phyloP scores from a whole-genome alignment of 2,113 vertebrate genomes.

The Lonchura striata region DNA sequence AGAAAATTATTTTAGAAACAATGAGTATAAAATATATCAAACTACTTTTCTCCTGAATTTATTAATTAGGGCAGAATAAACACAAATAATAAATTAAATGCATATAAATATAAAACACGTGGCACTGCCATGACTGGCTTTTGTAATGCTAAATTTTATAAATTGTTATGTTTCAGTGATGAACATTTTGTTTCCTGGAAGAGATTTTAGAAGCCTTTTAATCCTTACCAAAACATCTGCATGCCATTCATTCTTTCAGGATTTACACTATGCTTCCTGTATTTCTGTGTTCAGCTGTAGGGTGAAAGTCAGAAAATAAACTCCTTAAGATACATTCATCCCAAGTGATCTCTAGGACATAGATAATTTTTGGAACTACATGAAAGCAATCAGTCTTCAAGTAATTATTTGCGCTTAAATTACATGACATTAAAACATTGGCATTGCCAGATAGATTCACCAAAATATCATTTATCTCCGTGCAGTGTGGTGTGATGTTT shows the following conservation, averaged over 20 bases:
- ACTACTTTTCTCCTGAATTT: background rate
- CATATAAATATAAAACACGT: background rate
- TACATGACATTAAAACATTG: background rate
- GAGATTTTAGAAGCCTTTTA: background rate
- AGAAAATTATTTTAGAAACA: background rate
- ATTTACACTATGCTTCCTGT: background rate
- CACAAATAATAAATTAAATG: background rate
- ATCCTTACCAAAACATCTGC: background rate
- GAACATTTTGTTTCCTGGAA: background rate
- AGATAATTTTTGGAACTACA: background rate
- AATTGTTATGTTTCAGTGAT: fast-evolving
- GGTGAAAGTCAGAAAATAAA: background rate
- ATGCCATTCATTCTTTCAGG: background rate
- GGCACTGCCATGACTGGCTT: background rate
- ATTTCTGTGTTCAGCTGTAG: background rate
- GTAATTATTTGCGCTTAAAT: background rate
- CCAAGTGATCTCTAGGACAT: background rate
- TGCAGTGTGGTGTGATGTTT: background rate
- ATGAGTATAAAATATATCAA: background rate
- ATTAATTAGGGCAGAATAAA: background rate
- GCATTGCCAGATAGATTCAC: background rate
- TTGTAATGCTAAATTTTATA: background rate
- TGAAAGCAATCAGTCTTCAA: background rate
- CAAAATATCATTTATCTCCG: background rate
- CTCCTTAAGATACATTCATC: background rate